A percentile compares a stretch with the other conserved stretches of the same genome.
phyloP scores from a whole-genome alignment of 2,113 vertebrate species.

The Eulemur macaco region DNA sequence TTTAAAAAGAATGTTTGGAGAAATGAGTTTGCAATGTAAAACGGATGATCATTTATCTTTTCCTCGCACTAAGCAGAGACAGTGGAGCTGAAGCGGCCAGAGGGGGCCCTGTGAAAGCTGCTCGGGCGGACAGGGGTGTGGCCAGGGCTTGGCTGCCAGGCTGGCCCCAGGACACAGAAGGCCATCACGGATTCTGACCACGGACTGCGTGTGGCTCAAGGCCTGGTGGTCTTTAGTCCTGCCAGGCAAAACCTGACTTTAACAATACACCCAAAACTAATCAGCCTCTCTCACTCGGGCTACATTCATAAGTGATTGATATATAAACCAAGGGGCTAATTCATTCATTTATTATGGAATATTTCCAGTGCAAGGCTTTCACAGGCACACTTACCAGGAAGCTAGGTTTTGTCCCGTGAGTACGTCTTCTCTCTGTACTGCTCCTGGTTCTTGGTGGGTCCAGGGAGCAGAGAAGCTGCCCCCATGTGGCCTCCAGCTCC shows the following conservation, averaged over 20 bases:
- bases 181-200: neutral
- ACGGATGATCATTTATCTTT: neutral
- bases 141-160: neutral
- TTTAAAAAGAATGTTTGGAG: neutral
- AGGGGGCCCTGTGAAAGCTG: too few relatives aligned
- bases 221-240: neutral
- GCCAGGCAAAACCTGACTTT: neutral
- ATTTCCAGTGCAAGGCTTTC: neutral
- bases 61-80: neutral
- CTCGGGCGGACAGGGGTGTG: accelerated
- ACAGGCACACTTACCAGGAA: accelerated
- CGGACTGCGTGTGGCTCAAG: neutral
- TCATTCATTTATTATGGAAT: neutral
- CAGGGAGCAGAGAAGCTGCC: neutral
- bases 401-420: accelerated
- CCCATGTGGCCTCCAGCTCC: neutral
- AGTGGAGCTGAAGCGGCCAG: neutral
- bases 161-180: too few relatives aligned
- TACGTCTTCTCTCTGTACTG: neutral
- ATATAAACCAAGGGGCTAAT: neutral
- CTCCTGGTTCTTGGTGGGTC: neutral
- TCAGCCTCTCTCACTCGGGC: neutral
- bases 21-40: conserved; percentile 36
- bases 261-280: neutral
- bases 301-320: neutral